Conservation (phyloP, 2,888 invertebrate species). For the Marronus borbonicus region DNA sequence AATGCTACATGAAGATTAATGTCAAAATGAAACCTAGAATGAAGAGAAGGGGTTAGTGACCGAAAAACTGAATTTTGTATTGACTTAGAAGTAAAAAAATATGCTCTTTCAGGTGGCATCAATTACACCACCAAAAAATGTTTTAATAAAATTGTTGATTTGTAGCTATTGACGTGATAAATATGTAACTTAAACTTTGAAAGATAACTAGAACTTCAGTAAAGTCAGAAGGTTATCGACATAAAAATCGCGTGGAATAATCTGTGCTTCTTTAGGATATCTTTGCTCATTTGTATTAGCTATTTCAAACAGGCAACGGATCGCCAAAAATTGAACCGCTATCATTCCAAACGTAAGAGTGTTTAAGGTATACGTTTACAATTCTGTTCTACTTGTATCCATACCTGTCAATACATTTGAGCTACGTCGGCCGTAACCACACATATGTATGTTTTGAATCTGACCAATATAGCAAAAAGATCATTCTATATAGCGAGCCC, state of each 20-base stretch:
- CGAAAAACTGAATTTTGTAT: too few species aligned
- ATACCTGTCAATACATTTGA: slow-evolving; percentile 22
- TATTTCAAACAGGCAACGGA: slow-evolving; percentile 32
- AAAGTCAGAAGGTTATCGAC: slow-evolving; percentile 40
- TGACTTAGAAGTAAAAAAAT: too few species aligned
- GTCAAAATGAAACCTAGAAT: too few species aligned
- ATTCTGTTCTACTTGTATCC: slow-evolving; percentile 10
- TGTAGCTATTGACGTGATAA: too few species aligned
- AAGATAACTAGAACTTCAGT: too few species aligned
- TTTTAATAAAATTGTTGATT: too few species aligned
- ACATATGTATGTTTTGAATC: slow-evolving; percentile 42
- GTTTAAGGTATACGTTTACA: slow-evolving; percentile 21
- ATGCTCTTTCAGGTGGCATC: too few species aligned
- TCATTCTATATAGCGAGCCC: slow-evolving; percentile 58
- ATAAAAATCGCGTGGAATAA: slow-evolving; percentile 42
- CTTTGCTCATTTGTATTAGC: slow-evolving; percentile 20
- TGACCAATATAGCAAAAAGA: slow-evolving; percentile 41
- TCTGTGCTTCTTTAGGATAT: slow-evolving; percentile 15
- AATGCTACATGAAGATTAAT: too few species aligned
- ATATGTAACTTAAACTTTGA: too few species aligned
- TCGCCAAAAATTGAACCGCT: slow-evolving; percentile 22
- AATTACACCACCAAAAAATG: too few species aligned
- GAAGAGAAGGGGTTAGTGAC: too few species aligned
- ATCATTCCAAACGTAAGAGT: slow-evolving; percentile 35
- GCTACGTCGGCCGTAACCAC: slow-evolving; percentile 38